Base-by-base conservation (phyloP, 2,888 invertebrate genomes). In the Drosophila trichaetosa region DNA sequence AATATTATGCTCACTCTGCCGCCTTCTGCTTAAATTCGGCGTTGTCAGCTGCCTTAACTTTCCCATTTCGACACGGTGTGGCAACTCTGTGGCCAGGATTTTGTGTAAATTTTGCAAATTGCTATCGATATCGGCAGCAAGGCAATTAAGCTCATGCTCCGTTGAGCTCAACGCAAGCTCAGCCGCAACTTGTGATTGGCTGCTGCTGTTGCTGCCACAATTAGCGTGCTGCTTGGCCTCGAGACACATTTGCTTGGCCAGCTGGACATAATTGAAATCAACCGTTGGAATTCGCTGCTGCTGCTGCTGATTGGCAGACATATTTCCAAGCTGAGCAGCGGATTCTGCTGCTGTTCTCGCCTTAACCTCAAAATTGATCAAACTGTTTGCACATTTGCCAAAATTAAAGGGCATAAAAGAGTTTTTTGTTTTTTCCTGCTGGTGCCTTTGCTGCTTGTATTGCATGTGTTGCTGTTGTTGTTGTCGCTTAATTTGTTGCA, bases 371-470 rank as follows among this genome's bases (percentile, higher is more conserved):
- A 34, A 48, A 0, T 48, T 56, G 0, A 89, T 53, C 2, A 68
- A 58, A 7, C 8, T 57, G 16, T 57, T 70, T 2, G 82, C 85
- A 3, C 54, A 71, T 40, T 58, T 76, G 1, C 86, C 86, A 36
- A 86, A 82, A 60, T 86, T 86, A 10, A 89, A 86, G 1, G 62
- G 64, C 1, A 3, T 24, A n/a, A 48, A 73, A 1, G 5, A 8
- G 13, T 0, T 21, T 10, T n/a, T 42, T 0, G 29, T 34, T 11
- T 24, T 3, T 13, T 16, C 51, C 1, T 40, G 21, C 2, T 46
- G 51, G 21, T 40, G 31, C n/a, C 56, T 38, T 13, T 21, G 38
- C 11, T 21, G 67, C 4, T 38, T 52, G 8, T 36, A 67, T 10
- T 40, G 46, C 36, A 33, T 18, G 33, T 11, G 60, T 1, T 24